Evolutionary conservation across 2,113 vertebrate species (phyloP).

Genomic region (Galbula dea): DNA sequence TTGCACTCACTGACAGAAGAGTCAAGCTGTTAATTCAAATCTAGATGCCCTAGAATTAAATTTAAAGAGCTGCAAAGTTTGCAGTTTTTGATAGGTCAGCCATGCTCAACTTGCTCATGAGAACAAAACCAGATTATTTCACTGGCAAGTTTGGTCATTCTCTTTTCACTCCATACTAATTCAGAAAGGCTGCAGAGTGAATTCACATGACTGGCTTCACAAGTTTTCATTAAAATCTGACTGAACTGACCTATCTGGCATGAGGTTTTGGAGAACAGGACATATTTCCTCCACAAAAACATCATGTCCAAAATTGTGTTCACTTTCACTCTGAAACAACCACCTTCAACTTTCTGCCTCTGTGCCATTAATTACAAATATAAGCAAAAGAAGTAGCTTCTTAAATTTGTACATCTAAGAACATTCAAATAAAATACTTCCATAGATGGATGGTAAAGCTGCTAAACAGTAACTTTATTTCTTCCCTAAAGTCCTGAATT

Average conservation of each 20-base stretch:
- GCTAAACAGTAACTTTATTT: neutral
- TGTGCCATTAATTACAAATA: neutral
- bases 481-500: neutral
- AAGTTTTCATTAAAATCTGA: neutral
- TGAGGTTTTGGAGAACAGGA: neutral
- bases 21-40: slow-evolving; percentile 59
- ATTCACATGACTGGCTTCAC: neutral
- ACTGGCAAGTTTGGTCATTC: neutral
- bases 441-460: neutral
- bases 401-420: neutral
- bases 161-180: neutral
- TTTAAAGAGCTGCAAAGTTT: slow-evolving; percentile 65
- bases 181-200: neutral
- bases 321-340: neutral
- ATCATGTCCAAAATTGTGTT: neutral
- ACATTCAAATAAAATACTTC: neutral
- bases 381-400: neutral
- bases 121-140: slow-evolving; percentile 26
- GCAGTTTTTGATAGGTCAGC: slow-evolving; percentile 56
- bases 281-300: neutral
- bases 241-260: neutral
- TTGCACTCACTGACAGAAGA: slow-evolving; percentile 57
- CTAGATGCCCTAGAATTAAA: slow-evolving; percentile 65
- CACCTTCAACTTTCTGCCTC: neutral
- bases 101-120: slow-evolving; percentile 14